Percentiles rank a stretch among this genome's conserved stretches.
Conservation (phyloP, 2,113 vertebrate genomes). For the Paralichthys olivaceus region DNA sequence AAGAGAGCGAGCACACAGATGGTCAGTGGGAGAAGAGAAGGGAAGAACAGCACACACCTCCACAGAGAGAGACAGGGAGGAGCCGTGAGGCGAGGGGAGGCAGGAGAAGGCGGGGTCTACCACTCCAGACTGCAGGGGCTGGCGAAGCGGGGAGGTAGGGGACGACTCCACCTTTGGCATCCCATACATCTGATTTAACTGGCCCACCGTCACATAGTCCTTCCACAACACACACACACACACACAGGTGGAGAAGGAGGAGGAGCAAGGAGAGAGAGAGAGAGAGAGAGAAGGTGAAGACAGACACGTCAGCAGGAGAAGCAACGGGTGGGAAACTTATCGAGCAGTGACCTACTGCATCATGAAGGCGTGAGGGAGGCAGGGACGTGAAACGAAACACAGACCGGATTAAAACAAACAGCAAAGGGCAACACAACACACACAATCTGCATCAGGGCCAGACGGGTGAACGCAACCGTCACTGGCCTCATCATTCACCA, state of each 20-base stretch:
- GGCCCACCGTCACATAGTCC: conserved; percentile 80
- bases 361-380: conserved; percentile 2
- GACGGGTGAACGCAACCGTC: not conserved
- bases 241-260: conserved; percentile 15
- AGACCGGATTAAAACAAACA: conserved; percentile 7
- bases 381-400: conserved; percentile 3
- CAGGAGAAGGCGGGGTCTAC: conserved; percentile 79
- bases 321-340: conserved; percentile 69
- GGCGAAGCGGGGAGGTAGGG: conserved; percentile 74
- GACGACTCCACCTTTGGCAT: conserved; percentile 82
- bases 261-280: conserved; percentile 5
- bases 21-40: not conserved
- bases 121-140: conserved; percentile 71
- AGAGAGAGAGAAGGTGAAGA: conserved; percentile 60
- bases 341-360: conserved; percentile 58
- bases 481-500: not conserved
- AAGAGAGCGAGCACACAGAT: not conserved
- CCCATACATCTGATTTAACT: conserved; percentile 81
- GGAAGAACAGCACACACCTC: conserved; percentile 84
- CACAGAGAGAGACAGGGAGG: conserved; percentile 81
- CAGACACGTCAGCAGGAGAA: conserved; percentile 66
- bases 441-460: not conserved
- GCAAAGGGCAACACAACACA: not conserved
- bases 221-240: conserved; percentile 38
- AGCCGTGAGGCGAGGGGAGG: conserved; percentile 80